Base-by-base conservation (phyloP, 2,888 invertebrate species). In the Nasonia oneida region DNA sequence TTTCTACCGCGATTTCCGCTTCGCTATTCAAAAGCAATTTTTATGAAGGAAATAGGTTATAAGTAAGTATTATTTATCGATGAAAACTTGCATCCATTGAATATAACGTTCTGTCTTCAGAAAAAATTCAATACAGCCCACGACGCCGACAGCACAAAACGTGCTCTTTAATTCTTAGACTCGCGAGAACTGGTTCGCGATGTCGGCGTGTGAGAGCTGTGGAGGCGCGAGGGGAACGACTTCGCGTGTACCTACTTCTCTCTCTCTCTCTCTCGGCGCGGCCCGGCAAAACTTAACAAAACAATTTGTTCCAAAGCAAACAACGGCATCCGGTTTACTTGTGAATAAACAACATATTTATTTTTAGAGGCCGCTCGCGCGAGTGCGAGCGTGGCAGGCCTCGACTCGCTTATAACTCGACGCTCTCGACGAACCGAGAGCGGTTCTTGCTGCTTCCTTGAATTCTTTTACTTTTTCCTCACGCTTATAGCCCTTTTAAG, bases 281-380 rank as follows among this genome's bases (percentile, higher is more conserved):
- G 89, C 88, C 88, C 88, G 91, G 91, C 90, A 89, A 92, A 93
- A 92, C 93, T 91, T 92, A 93, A 93, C 93, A 93, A 93, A 93
- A 93, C 93, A 93, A 93, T 93, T 93, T 93, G 91, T 92, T 93
- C 93, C 91, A 93, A 93, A 93, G 93, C 92, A 93, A 93, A 93
- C 93, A 93, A 90, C 90, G 92, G 92, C 93, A 93, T 93, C 93
- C 93, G 93, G 93, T 93, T 93, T 93, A 92, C 93, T 93, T 93
- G 93, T 93, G 93, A 93, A 93, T 93, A 93, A 93, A 93, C 93
- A 93, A 93, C 93, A 93, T 92, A 93, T 93, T 93, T 93, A 93
- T 93, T 93, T 93, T 93, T 92, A 93, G 93, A 93, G 92, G 90
- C 90, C 89, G 89, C 90, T 89, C 47, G 88, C 90, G 88, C 82